Evolutionary conservation across 1,140 invertebrate genomes (phyloP), one percentile per base, ranked within the genome.

Genomic region (Dreissena rostriformis): DNA sequence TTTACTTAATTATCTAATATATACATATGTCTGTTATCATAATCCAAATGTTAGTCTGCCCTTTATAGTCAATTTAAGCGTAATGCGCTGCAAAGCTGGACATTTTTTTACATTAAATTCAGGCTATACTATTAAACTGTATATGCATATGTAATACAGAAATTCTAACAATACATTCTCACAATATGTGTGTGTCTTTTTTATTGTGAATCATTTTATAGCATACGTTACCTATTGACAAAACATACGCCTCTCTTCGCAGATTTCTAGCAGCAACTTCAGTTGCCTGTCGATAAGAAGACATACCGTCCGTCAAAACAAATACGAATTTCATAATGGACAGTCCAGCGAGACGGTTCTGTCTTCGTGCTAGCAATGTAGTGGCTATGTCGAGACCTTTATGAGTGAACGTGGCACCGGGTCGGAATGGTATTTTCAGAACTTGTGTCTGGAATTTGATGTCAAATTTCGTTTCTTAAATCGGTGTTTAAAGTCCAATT

Each of bases 241-340:
- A 6, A 29, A 73, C 71, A 39, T 73, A n/a, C 19, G 26, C 71
- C 17, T n/a, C 71, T 19, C n/a, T 24, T 49, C 24, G 17, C 26
- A 73, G 71, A n/a, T 19, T 14, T 19, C 24, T 52, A 14, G 71
- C 71, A 19, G 26, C 26, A 19, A 39, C 28, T 52, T 49, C n/a
- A 19, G 71, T 73, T 49, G 28, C 17, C 19, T 14, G 17, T 10
- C 49, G 4, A 22, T 49, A 2, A 52, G 17, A 49, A 49, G 71
- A 73, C 26, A 73, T n/a, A 52, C 71, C 71, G 49, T 73, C 71
- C 12, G 71, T 73, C 12, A 73, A 19, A 24, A 73, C 71, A 52
- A 73, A 73, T 24, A 24, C 71, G 49, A 39, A 49, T 49, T 73
- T 29, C 49, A 49, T 49, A 39, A 49, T 73, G 6, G 26, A 49